Evolutionary conservation across 2,888 invertebrate genomes (phyloP).

Genomic region (Drosophila maculinotata): DNA sequence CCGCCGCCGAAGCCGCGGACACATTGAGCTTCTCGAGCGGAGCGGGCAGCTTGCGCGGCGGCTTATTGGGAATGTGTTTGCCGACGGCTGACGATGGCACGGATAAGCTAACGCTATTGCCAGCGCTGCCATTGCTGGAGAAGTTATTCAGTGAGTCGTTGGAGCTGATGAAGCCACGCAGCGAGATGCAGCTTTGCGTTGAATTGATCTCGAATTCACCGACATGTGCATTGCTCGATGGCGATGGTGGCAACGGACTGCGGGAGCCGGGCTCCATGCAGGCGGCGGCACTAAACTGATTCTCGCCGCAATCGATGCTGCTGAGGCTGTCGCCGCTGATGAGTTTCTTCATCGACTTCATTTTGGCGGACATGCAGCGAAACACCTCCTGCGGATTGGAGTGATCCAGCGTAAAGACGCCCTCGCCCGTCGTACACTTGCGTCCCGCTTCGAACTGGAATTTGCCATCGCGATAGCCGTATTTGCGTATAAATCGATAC

Average conservation of each 20-base stretch:
- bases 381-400: conserved; percentile 93
- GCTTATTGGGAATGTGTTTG: conserved; percentile 84
- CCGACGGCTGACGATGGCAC: conserved; percentile 34
- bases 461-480: conserved; percentile 94
- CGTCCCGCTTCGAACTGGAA: conserved; percentile 95
- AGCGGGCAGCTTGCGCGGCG: conserved; percentile 82
- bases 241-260: conserved; percentile 91
- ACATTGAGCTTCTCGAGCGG: conserved; percentile 53
- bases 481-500: conserved; percentile 92
- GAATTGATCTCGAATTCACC: conserved; percentile 83
- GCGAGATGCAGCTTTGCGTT: conserved; percentile 82
- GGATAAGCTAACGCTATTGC: conserved; percentile 34
- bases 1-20: too few species aligned
- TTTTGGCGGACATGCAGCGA: conserved; percentile 92
- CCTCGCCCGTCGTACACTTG: conserved; percentile 94
- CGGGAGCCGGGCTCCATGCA: conserved; percentile 93
- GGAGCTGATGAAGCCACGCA: conserved; percentile 83
- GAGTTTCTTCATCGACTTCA: conserved; percentile 94
- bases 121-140: conserved; percentile 62
- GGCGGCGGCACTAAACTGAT: conserved; percentile 90
- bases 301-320: conserved; percentile 90
- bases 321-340: conserved; percentile 89
- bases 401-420: conserved; percentile 92
- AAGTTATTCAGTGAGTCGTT: conserved; percentile 83
- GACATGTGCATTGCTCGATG: conserved; percentile 82